These are phyloP conservation scores for Syrmaticus mikado DNA, from an alignment of 2,113 vertebrate species.

Conservation along the genomic window DNA sequence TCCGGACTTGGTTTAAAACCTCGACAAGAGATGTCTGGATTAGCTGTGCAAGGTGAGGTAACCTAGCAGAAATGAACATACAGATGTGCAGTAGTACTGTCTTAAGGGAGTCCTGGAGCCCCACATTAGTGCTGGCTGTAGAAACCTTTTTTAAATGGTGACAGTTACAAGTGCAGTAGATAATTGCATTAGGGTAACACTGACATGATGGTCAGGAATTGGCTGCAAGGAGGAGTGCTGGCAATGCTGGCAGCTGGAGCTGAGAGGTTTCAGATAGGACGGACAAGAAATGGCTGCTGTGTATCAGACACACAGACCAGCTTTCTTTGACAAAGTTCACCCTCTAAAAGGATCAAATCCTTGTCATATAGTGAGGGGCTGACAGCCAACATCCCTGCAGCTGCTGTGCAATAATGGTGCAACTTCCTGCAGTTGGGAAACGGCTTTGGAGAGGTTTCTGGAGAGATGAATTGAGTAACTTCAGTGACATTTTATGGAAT, in stretches of 20 bases:
- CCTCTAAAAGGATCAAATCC: rapidly evolving
- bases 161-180: background rate
- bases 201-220: background rate
- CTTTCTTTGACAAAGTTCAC: background rate
- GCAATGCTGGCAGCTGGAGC: background rate
- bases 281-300: rapidly evolving
- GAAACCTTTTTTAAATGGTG: background rate
- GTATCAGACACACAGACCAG: rapidly evolving
- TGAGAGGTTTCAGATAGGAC: background rate
- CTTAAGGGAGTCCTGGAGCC: rapidly evolving
- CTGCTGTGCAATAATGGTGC: background rate
- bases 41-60: background rate
- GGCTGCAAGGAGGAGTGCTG: background rate
- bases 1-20: background rate
- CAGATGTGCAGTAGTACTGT: rapidly evolving
- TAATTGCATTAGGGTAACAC: rapidly evolving
- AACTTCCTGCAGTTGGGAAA: background rate
- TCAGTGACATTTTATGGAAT: background rate
- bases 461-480: background rate
- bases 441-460: rapidly evolving
- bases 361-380: rapidly evolving
- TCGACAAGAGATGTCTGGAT: background rate
- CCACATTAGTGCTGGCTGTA: background rate
- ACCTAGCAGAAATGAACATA: background rate
- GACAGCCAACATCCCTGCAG: background rate